Conservation (phyloP, 2,888 invertebrate genomes). For the Microctonus hyperodae region DNA sequence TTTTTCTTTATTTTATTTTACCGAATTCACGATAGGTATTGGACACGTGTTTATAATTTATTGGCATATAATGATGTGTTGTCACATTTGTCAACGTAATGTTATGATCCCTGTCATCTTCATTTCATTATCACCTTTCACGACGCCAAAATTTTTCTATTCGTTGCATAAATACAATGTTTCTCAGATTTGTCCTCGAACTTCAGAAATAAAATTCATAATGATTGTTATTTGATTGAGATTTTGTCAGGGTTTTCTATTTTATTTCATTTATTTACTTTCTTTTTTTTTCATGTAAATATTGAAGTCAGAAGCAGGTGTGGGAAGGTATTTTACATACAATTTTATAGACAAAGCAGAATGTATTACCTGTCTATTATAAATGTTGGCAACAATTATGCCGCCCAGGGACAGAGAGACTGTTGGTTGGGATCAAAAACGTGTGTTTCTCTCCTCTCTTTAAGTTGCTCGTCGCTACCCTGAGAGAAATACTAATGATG, state of each 20-base stretch:
- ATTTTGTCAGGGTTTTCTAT: too few species aligned
- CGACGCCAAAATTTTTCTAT: background rate
- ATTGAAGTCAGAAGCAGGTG: too few species aligned
- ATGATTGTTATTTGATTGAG: too few species aligned
- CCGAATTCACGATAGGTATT: background rate
- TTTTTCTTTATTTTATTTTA: background rate
- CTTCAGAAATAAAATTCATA: background rate
- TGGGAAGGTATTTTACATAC: background rate
- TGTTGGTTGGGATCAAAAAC: slow-evolving; percentile 18
- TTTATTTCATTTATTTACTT: too few species aligned
- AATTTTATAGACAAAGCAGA: slow-evolving; percentile 13
- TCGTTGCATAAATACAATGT: background rate
- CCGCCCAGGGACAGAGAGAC: slow-evolving; percentile 38
- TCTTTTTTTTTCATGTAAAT: too few species aligned
- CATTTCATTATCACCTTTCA: slow-evolving; percentile 2
- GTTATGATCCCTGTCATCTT: slow-evolving; percentile 21
- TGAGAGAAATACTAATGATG: slow-evolving; percentile 36
- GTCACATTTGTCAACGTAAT: slow-evolving; percentile 3
- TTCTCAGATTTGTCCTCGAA: background rate
- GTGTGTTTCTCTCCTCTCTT: background rate
- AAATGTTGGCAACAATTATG: slow-evolving; percentile 39
- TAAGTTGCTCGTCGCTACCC: slow-evolving; percentile 18
- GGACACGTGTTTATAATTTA: background rate
- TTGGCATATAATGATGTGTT: slow-evolving; percentile 7
- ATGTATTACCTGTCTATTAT: slow-evolving; percentile 37